These are phyloP conservation scores for Aldrovandia affinis DNA, from an alignment of 2,797 vertebrate genomes.

Conservation along the genomic window DNA sequence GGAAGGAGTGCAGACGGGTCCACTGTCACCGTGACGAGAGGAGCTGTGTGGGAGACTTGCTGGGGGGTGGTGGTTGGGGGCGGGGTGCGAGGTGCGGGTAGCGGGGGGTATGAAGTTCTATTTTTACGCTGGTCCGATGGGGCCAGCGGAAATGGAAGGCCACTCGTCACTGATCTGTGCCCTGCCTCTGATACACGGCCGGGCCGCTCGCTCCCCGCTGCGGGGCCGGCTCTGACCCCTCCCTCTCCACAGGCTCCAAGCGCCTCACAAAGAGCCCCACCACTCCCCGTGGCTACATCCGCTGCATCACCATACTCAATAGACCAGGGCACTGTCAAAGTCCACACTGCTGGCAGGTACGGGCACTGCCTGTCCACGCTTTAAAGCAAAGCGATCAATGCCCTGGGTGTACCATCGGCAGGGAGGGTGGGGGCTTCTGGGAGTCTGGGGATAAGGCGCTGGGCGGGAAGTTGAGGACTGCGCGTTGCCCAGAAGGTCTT, in stretches of 20 bases:
- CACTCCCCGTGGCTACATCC: background rate
- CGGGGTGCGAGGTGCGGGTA: background rate
- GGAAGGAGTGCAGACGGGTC: background rate
- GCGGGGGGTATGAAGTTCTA: conserved; percentile 25
- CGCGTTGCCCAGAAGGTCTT: conserved; percentile 26
- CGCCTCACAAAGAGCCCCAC: background rate
- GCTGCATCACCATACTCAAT: background rate
- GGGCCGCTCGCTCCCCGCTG: background rate
- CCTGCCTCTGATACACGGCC: background rate
- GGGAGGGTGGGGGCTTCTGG: background rate
- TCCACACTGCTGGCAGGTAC: too few species aligned
- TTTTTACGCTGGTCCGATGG: conserved; percentile 33
- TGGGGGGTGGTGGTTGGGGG: background rate
- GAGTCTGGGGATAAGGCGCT: background rate
- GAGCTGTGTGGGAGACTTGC: background rate
- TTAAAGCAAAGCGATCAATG: too few species aligned
- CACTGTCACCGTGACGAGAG: conserved; percentile 13
- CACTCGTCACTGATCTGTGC: background rate
- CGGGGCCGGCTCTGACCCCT: background rate
- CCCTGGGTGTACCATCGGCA: background rate
- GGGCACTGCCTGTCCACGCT: too few species aligned
- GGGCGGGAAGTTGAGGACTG: background rate
- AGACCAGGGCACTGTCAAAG: background rate
- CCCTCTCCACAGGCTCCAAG: background rate
- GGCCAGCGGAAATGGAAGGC: background rate